Evolutionary conservation across 2,113 vertebrate genomes (phyloP), one percentile per base, ranked within the genome.

Genomic region (Accipiter virgatus): DNA sequence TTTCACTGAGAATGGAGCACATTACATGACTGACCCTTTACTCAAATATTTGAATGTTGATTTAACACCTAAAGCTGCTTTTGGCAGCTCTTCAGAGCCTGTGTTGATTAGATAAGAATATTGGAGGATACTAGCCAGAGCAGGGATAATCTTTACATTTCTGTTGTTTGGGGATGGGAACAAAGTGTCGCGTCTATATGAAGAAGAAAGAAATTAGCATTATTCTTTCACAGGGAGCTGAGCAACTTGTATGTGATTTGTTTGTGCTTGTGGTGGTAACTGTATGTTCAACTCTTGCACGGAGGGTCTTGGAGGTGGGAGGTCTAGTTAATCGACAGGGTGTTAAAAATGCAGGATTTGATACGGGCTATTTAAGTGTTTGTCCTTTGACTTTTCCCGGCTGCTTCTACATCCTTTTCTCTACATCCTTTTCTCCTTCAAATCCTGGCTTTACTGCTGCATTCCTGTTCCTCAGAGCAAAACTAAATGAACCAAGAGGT

Each of bases 281-380:
- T 36, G 27, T 16, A 7, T 25, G 43, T 34, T 58, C 50, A 50
- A 2, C 34, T 68, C 45, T 71, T 87, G 58, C 61, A 22, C 27
- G 14, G 71, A 71, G 27, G 16, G 13, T 40, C 68, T 56, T 61
- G 56, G 43, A 91, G 36, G 68, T 96, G 91, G 95, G 94, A 97
- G 95, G 94, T 96, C 96, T 77, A 15, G 53, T 77, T 93, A 77
- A 94, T 91, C 23, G 5, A 19, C 61, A 72, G 74, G 73, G 17
- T 70, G 61, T 95, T 88, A 80, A 79, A 74, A 82, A 40, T 5
- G 50, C 36, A 85, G 71, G 62, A 90, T 93, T 95, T 94, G 70
- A 47, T 88, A 62, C 2, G 2, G 38, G 58, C 34, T 59, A 10
- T 62, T 95, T 10, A 55, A 83, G 16, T 80, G 55, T 94, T 96